Base-by-base conservation (phyloP, 2,113 vertebrate species). In the Leptodactylus fuscus region DNA sequence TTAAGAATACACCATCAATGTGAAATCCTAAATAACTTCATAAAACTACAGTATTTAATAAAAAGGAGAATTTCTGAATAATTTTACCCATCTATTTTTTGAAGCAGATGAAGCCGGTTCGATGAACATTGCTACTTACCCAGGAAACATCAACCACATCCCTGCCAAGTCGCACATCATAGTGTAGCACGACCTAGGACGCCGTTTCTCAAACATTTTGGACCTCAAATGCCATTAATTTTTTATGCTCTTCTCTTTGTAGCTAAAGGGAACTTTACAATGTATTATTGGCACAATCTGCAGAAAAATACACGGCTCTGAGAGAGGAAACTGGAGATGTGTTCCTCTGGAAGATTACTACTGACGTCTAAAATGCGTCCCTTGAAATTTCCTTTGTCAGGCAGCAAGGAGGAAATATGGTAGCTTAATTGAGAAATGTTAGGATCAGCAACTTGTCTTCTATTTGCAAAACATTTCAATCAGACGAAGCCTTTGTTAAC, bases 221-320 rank as follows among this genome's bases (percentile, higher is more conserved):
- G 69, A 88, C 82, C 32, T 88, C 86, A 88, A 90, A 65, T 29
- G 76, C 82, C 44, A 88, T 91, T 90, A 90, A 90, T 91, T 75
- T 91, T 90, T 91, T 85, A 92, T 89, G 82, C 88, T 78, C 18
- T 20, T 3, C 81, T 84, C 46, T 67, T 88, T 29, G 16, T 29
- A 32, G 78, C 76, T 80, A 62, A 79, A 67, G 82, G 73, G 55
- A 77, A 67, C 46, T 48, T 60, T 48, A 69, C 38, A 34, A 29
- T 34, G 12, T 77, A 51, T 69, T 55, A 79, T 48, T 38, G 24
- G 44, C n/a, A 60, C 48, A 75, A 75, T 70, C 74, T 78, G 75
- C 75, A 69, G 46, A 32, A 41, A 67, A 85, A 79, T 60, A 38
- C 55, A 46, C 8, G 27, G 12, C 20, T 83, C 27, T 27, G 27